A percentile compares a stretch with the other conserved stretches of the same genome.
These are phyloP conservation scores for Zaprionus davidi DNA, from an alignment of 1,140 invertebrate genomes.

Conservation along the genomic window DNA sequence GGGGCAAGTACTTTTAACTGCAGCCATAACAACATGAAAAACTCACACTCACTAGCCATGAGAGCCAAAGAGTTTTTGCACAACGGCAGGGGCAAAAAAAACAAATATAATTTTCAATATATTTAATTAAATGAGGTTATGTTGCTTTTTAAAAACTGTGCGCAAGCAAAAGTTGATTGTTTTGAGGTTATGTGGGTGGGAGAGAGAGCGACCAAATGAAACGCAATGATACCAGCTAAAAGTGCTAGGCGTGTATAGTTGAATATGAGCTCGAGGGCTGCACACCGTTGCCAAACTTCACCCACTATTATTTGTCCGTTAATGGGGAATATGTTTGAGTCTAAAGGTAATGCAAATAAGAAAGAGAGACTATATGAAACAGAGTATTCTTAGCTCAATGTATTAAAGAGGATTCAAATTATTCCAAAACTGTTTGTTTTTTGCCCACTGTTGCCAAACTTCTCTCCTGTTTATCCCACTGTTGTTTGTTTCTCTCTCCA, in stretches of 20 bases:
- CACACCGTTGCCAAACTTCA: background rate
- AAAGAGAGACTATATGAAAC: too few relatives aligned
- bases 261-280: background rate
- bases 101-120: constrained; percentile 18
- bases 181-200: constrained; percentile 5
- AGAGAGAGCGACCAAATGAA: background rate
- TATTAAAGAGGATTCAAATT: too few relatives aligned
- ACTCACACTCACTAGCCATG: constrained; percentile 14
- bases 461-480: background rate
- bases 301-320: background rate
- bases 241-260: background rate
- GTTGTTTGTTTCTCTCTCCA: constrained; percentile 3
- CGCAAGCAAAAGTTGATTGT: background rate
- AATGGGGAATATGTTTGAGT: too few relatives aligned
- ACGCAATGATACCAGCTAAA: background rate
- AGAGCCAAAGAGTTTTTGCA: constrained; percentile 14
- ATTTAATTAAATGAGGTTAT: constrained; percentile 28
- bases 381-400: too few relatives aligned
- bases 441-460: too few relatives aligned
- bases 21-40: constrained; percentile 22
- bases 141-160: constrained; percentile 8
- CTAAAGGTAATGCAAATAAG: too few relatives aligned
- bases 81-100: background rate
- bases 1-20: constrained; percentile 6
- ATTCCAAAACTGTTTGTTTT: too few relatives aligned